Percentiles rank a stretch among this genome's conserved stretches.
phyloP scores from a whole-genome alignment of 1,140 invertebrate genomes.

The Sarcophaga peregrina region DNA sequence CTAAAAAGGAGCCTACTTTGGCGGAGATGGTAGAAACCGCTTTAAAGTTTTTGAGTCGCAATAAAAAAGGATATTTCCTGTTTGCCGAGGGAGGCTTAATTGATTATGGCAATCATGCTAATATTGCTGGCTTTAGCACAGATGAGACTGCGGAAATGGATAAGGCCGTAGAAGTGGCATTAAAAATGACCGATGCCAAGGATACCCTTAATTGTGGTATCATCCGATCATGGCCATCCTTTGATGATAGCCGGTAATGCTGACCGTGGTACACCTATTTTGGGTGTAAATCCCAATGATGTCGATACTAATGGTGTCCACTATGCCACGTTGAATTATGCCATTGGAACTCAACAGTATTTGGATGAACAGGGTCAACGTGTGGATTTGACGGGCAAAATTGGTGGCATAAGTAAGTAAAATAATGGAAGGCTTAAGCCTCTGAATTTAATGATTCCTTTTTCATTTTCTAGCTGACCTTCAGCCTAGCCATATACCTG shows the following conservation, averaged over 20 bases:
- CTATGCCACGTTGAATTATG: slow-evolving; percentile 75
- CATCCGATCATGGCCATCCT: slow-evolving; percentile 77
- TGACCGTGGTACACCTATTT: slow-evolving; percentile 75
- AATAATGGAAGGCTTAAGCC: neutral
- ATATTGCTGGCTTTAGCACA: slow-evolving; percentile 72
- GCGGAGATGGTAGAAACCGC: slow-evolving; percentile 81
- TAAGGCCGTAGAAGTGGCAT: slow-evolving; percentile 73
- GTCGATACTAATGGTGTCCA: slow-evolving; percentile 65
- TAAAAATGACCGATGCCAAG: slow-evolving; percentile 69
- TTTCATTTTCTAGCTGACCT: slow-evolving; percentile 53
- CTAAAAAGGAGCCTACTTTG: slow-evolving; percentile 73
- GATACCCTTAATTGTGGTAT: slow-evolving; percentile 79
- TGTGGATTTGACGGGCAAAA: slow-evolving; percentile 45
- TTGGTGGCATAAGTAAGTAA: slow-evolving; percentile 45
- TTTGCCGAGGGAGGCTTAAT: slow-evolving; percentile 78
- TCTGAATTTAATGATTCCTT: neutral
- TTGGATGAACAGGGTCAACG: slow-evolving; percentile 56
- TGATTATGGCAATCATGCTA: slow-evolving; percentile 79
- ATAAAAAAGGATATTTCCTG: slow-evolving; percentile 73
- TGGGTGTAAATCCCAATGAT: slow-evolving; percentile 66
- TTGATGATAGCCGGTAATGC: slow-evolving; percentile 78
- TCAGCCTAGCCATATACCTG: slow-evolving; percentile 67
- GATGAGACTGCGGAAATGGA: slow-evolving; percentile 77
- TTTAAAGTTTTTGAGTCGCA: slow-evolving; percentile 76
- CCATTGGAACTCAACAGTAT: slow-evolving; percentile 73